Evolutionary conservation across 2,888 invertebrate species (phyloP).

Genomic region (Nezara viridula): DNA sequence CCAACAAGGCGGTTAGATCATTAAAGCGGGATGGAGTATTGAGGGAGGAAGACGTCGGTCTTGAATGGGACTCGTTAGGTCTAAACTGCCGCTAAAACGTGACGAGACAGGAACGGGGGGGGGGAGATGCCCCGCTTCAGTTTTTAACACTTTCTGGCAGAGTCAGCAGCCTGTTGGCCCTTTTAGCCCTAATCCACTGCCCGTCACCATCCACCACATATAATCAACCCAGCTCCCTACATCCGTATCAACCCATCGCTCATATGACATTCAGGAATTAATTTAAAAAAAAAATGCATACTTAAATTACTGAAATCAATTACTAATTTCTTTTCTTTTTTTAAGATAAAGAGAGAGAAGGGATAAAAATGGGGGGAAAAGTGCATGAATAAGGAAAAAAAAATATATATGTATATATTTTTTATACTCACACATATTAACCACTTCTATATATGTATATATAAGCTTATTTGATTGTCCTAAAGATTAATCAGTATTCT

Average conservation of each 20-base stretch:
- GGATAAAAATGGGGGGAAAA: too few species aligned
- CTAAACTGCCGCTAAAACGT: slow-evolving; percentile 39
- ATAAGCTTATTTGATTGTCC: too few species aligned
- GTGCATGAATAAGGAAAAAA: too few species aligned
- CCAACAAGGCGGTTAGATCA: slow-evolving; percentile 44
- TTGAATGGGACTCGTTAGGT: slow-evolving; percentile 38
- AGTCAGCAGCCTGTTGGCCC: not conserved
- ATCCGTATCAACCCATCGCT: not conserved
- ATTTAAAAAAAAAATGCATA: not conserved
- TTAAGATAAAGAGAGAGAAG: too few species aligned
- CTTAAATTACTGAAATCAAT: too few species aligned
- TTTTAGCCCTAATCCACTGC: slow-evolving; percentile 25
- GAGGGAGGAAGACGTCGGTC: slow-evolving; percentile 13
- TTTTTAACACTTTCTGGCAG: slow-evolving; percentile 36
- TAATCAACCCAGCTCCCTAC: not conserved
- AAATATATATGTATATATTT: too few species aligned
- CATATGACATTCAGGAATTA: not conserved
- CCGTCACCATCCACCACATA: slow-evolving; percentile 6
- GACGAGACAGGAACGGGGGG: not conserved
- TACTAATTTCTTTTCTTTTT: too few species aligned
- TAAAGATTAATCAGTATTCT: too few species aligned
- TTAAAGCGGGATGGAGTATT: slow-evolving; percentile 33
- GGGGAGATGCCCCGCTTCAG: not conserved
- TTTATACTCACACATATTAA: too few species aligned
- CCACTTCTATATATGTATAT: too few species aligned